phyloP scores from a whole-genome alignment of 2,113 vertebrate species.

The Propithecus coquereli region DNA sequence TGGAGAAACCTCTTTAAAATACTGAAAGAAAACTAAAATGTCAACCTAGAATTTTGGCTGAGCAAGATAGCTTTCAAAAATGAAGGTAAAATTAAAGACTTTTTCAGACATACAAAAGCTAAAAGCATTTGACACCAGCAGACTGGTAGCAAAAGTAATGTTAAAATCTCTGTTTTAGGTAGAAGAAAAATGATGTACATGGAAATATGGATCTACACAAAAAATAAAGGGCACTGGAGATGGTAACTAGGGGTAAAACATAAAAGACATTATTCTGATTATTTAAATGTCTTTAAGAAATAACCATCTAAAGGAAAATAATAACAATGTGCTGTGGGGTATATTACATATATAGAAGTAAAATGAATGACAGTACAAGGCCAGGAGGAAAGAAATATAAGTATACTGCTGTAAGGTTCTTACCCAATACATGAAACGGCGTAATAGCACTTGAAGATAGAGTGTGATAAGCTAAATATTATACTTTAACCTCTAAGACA shows the following conservation, averaged over 20 bases:
- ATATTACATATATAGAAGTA: background rate
- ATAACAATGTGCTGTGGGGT: background rate
- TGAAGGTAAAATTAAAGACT: background rate
- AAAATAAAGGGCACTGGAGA: background rate
- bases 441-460: background rate
- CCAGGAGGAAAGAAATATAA: background rate
- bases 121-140: background rate
- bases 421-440: background rate
- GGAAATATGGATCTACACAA: background rate
- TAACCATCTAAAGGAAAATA: background rate
- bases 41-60: background rate
- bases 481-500: background rate
- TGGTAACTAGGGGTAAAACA: background rate
- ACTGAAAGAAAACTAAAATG: background rate
- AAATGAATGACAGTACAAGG: background rate
- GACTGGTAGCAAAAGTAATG: background rate
- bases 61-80: background rate
- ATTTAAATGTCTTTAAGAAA: slow-evolving; percentile 7
- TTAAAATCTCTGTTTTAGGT: background rate
- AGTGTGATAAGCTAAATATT: background rate
- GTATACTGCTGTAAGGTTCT: background rate
- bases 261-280: background rate
- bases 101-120: background rate
- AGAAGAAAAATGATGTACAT: background rate
- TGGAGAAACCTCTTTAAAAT: background rate